Conservation (phyloP, 1,140 invertebrate genomes). For the Himalopsyche phryganea region DNA sequence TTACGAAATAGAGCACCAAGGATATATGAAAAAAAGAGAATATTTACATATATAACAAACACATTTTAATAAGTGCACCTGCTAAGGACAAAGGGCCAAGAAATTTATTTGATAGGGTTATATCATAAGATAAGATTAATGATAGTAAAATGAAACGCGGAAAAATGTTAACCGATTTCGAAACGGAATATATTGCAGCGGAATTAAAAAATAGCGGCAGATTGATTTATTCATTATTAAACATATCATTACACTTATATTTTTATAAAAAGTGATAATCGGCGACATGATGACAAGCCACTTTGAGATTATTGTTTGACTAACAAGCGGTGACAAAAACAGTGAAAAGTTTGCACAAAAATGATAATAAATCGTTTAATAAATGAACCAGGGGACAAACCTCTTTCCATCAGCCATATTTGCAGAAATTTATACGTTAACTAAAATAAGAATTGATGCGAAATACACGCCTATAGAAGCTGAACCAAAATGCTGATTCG, state of each 20-base stretch:
- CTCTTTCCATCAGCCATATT: conserved; percentile 58
- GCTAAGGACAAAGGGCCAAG: conserved; percentile 17
- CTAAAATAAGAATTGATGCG: conserved; percentile 7
- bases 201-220: too few relatives aligned
- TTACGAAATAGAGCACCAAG: too few relatives aligned
- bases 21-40: too few relatives aligned
- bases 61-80: too few relatives aligned
- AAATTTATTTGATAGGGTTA: conserved; percentile 10
- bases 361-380: conserved; percentile 7
- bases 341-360: conserved; percentile 5
- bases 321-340: conserved; percentile 12
- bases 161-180: conserved; percentile 4
- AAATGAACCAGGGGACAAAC: conserved; percentile 39
- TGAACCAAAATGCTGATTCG: conserved; percentile 36
- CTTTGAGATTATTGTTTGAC: conserved; percentile 38
- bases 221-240: too few relatives aligned
- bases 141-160: neutral
- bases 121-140: neutral
- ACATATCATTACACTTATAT: neutral
- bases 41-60: too few relatives aligned
- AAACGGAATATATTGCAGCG: too few relatives aligned
- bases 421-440: conserved; percentile 37
- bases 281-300: conserved; percentile 53
- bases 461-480: conserved; percentile 14
- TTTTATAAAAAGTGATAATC: conserved; percentile 22